A percentile compares a stretch with the other conserved stretches of the same genome.
Evolutionary conservation across 2,113 vertebrate species (phyloP).

Genomic region (Rhegmatorhina hoffmannsi): DNA sequence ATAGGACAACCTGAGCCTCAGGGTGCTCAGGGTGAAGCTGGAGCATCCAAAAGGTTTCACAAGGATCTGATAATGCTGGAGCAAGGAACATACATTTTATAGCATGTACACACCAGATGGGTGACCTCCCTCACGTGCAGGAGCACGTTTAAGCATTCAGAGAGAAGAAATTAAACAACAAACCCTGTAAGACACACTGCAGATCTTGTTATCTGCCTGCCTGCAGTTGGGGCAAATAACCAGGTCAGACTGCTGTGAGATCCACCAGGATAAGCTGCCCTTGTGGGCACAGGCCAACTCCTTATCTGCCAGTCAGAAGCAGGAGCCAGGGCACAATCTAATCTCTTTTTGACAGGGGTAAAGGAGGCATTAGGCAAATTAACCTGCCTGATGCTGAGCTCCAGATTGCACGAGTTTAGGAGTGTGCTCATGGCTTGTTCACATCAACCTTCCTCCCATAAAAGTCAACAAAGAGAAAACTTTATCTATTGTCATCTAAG

Average conservation of each 20-base stretch:
- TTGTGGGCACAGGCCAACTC: background rate
- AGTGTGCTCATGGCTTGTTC: background rate
- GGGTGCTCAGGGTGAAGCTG: background rate
- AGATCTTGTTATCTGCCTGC: background rate
- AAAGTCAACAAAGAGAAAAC: background rate
- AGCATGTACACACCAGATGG: background rate
- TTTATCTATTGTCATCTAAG: background rate
- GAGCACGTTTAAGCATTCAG: background rate
- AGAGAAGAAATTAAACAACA: background rate
- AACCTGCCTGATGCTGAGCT: background rate
- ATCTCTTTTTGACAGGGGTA: background rate
- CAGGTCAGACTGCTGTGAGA: background rate
- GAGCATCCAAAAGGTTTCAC: background rate
- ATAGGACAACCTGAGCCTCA: background rate
- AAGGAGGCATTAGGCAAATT: background rate
- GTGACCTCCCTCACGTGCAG: background rate
- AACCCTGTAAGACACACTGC: background rate
- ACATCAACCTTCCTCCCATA: background rate
- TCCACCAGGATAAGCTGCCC: background rate
- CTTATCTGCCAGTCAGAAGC: background rate
- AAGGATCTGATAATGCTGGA: background rate
- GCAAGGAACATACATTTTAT: background rate
- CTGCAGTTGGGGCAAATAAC: background rate
- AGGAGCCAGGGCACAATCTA: background rate
- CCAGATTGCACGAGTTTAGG: background rate